Evolutionary conservation across 2,797 vertebrate genomes (phyloP), one percentile per base, ranked within the genome.

Genomic region (Siniperca undulata): DNA sequence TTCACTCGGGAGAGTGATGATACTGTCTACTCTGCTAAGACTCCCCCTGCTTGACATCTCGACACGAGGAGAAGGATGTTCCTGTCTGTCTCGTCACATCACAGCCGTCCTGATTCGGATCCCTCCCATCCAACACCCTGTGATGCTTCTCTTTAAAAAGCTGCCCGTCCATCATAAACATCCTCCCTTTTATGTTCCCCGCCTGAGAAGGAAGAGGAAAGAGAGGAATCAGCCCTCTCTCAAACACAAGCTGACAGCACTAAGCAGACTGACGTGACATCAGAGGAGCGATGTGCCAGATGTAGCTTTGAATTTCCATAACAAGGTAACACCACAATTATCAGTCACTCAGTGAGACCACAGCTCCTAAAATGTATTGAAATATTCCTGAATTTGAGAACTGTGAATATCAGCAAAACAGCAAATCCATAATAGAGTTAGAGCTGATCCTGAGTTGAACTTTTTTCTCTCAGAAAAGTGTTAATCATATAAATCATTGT

Each of bases 11-110:
- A 94, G 92, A 95, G 92, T 88, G 92, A 93, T 92, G 91, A 93
- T 94, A 91, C 93, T 94, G 94, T 94, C 94, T 87, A 77, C 89
- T 93, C 92, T 53, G 89, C 92, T 92, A 82, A 93, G 91, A 87
- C 88, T 94, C 91, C 89, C 90, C 83, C 90, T 66, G 89, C 83
- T 88, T 95, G 94, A 94, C 93, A 93, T 82, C 88, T 91, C 89
- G 90, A 95, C 94, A 93, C 75, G 81, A 58, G 82, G 89, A 93
- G 92, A 95, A 92, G 93, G 94, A 95, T 95, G 95, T 94, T 95
- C 92, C 93, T 94, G 94, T 95, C 94, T 94, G 93, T 94, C 94
- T 94, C 88, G 90, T 95, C 94, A 95, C 94, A 94, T 95, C 94
- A 93, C 93, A 92, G 92, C 90, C 85, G 80, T 93, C 90, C 91